Evolutionary conservation across 2,888 invertebrate genomes (phyloP).

Genomic region (Acleris sparsana): DNA sequence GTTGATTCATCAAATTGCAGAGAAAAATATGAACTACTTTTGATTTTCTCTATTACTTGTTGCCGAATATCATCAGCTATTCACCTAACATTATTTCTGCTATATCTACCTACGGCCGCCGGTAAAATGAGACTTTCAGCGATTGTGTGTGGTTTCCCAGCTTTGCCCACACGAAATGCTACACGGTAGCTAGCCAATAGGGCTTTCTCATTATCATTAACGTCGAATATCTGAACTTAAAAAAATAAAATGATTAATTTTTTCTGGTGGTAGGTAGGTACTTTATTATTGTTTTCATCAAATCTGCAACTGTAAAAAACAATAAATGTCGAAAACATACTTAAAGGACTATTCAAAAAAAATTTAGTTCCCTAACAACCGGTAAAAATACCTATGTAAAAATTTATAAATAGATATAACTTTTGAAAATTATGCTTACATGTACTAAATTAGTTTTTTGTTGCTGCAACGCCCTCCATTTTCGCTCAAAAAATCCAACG

Average conservation of each 20-base stretch:
- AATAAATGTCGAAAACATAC: neutral
- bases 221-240: slow-evolving; percentile 5
- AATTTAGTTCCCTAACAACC: too few species aligned
- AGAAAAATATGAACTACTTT: slow-evolving; percentile 10
- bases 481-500: slow-evolving; percentile 16
- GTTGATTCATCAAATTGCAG: slow-evolving; percentile 45
- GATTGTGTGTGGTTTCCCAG: slow-evolving; percentile 38
- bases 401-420: too few species aligned
- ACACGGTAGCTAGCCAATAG: slow-evolving; percentile 15
- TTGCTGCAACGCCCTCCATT: slow-evolving; percentile 2
- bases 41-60: slow-evolving; percentile 41
- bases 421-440: neutral
- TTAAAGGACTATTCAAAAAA: neutral
- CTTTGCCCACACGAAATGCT: slow-evolving; percentile 18
- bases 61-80: slow-evolving; percentile 46
- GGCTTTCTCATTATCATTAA: slow-evolving; percentile 15
- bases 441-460: slow-evolving; percentile 13
- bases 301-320: neutral
- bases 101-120: slow-evolving; percentile 41
- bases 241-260: neutral
- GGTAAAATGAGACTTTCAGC: slow-evolving; percentile 45
- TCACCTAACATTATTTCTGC: slow-evolving; percentile 43
- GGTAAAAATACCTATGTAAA: too few species aligned
- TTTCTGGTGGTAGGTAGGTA: neutral
- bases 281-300: too few species aligned